Evolutionary conservation across 2,113 vertebrate genomes (phyloP).

Genomic region (Pachypanchax playfairii): DNA sequence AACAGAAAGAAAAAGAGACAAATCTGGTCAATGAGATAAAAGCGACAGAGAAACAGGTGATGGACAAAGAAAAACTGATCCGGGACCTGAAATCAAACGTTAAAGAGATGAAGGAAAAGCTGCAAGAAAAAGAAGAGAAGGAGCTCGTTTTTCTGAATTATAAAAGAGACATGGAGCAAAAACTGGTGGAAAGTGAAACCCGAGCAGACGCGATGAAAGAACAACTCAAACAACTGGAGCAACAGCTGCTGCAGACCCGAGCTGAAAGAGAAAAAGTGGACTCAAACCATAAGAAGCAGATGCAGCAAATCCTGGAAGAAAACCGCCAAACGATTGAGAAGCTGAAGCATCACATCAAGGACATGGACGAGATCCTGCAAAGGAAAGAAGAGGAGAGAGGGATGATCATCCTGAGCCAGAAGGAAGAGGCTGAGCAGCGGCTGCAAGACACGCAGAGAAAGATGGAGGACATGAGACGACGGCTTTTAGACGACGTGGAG

Average conservation of each 20-base stretch:
- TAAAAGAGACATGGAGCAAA: conserved; percentile 18
- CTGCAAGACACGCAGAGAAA: conserved; percentile 48
- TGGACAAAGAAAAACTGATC: conserved; percentile 13
- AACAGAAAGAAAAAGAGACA: not conserved
- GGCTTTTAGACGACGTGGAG: conserved; percentile 39
- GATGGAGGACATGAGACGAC: conserved; percentile 39
- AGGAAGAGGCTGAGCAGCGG: conserved; percentile 52
- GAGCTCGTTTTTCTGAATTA: not conserved
- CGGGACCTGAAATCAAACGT: conserved; percentile 1
- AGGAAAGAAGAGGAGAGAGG: conserved; percentile 52
- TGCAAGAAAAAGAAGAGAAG: conserved; percentile 30
- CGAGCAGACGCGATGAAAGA: conserved; percentile 15
- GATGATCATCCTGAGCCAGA: conserved; percentile 45
- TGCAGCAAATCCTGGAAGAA: conserved; percentile 39
- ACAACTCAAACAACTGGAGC: conserved; percentile 18
- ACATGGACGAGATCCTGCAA: conserved; percentile 42
- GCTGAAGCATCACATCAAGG: conserved; percentile 38
- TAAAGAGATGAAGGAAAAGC: conserved; percentile 21
- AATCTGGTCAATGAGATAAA: not conserved
- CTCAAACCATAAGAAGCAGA: conserved; percentile 31
- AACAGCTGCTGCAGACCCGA: not conserved
- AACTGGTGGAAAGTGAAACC: conserved; percentile 29
- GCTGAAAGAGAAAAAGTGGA: conserved; percentile 16
- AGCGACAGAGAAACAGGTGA: conserved; percentile 4
- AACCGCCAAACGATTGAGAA: conserved; percentile 32